Conservation (phyloP, 23 tunicate species). For the Pegea sp. region DNA sequence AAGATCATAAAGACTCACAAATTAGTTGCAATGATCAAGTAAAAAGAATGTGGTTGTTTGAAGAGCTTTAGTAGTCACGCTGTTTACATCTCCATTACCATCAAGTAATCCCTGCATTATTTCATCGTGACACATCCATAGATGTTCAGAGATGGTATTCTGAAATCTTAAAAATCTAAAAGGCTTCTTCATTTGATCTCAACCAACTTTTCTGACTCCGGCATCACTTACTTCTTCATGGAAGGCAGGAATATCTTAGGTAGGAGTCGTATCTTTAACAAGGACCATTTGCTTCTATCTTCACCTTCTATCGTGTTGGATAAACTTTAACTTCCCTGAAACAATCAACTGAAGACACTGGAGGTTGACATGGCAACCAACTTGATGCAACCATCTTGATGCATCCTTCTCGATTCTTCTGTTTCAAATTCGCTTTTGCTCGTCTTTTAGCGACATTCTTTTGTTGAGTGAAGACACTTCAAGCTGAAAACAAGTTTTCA, state of each 20-base stretch:
- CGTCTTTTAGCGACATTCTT: constrained; percentile 55
- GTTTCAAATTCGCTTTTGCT: constrained; percentile 56
- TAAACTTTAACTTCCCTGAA: background rate
- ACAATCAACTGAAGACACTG: no score
- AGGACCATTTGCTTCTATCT: background rate
- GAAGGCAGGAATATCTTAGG: no score
- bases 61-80: constrained; percentile 70
- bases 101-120: constrained; percentile 38
- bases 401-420: constrained; percentile 39
- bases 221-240: no score
- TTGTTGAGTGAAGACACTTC: no score
- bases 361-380: no score
- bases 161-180: constrained; percentile 3
- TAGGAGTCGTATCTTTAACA: no score
- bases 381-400: no score
- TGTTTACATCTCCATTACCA: constrained; percentile 55
- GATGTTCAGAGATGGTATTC: constrained; percentile 17
- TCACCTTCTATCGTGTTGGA: background rate
- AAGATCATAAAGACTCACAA: background rate
- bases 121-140: constrained; percentile 21
- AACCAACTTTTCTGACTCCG: constrained; percentile 41
- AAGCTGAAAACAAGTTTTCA: no score
- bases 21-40: constrained; percentile 1
- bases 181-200: background rate
- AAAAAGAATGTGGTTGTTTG: constrained; percentile 38